These are phyloP conservation scores for Eciton burchellii DNA, from an alignment of 1,140 invertebrate genomes.

Conservation along the genomic window DNA sequence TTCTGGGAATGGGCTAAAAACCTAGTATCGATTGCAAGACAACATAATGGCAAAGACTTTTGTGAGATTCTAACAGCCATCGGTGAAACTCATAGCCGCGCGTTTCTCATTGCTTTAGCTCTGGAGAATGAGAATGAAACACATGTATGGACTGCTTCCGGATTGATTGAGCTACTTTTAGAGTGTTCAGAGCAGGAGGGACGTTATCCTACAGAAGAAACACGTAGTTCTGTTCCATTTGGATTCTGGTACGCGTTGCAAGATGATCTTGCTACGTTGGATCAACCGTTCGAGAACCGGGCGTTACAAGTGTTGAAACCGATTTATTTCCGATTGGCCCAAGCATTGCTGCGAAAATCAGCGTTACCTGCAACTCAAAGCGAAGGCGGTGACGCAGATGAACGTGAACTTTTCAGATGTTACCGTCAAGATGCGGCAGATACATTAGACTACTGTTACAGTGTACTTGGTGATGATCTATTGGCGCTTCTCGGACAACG, in stretches of 20 bases:
- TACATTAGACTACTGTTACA: slow-evolving; percentile 94
- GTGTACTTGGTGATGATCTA: slow-evolving; percentile 90
- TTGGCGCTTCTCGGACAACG: slow-evolving; percentile 88
- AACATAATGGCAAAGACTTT: slow-evolving; percentile 77
- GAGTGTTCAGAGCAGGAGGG: slow-evolving; percentile 88
- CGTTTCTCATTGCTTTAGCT: slow-evolving; percentile 78
- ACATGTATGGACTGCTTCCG: slow-evolving; percentile 80
- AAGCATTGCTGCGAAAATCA: slow-evolving; percentile 89
- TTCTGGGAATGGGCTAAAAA: slow-evolving; percentile 81
- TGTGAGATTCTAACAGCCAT: slow-evolving; percentile 81
- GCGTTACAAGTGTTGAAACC: slow-evolving; percentile 87
- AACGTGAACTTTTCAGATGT: slow-evolving; percentile 94
- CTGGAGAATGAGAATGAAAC: slow-evolving; percentile 79
- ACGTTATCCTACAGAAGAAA: slow-evolving; percentile 79
- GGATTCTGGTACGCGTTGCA: slow-evolving; percentile 97
- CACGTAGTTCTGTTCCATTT: slow-evolving; percentile 92
- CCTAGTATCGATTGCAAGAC: slow-evolving; percentile 75
- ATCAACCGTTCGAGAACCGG: slow-evolving; percentile 84
- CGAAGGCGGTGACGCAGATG: slow-evolving; percentile 88
- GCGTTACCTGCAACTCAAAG: slow-evolving; percentile 84
- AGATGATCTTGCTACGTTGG: slow-evolving; percentile 88
- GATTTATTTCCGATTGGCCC: slow-evolving; percentile 88
- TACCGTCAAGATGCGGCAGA: slow-evolving; percentile 97
- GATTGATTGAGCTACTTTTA: slow-evolving; percentile 88
- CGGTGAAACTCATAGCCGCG: slow-evolving; percentile 80